These are phyloP conservation scores for Trichosurus vulpecula DNA, from an alignment of 2,797 vertebrate genomes.

Conservation along the genomic window DNA sequence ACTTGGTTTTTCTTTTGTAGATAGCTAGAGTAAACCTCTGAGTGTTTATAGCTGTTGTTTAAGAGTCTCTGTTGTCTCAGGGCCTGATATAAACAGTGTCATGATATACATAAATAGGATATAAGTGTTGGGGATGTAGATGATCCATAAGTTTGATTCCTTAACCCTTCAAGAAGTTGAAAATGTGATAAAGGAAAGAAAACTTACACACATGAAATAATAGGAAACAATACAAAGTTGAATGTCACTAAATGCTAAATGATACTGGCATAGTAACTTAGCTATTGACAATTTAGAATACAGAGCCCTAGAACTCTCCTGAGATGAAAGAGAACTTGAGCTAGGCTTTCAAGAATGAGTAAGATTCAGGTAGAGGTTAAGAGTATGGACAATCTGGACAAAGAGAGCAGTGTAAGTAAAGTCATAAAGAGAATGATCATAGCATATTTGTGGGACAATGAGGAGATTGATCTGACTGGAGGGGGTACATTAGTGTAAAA, in stretches of 20 bases:
- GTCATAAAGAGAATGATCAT: neutral
- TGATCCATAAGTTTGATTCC: neutral
- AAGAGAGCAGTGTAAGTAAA: neutral
- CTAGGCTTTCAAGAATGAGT: neutral
- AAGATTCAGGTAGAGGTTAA: neutral
- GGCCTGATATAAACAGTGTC: neutral
- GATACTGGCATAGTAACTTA: neutral
- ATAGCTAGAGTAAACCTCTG: neutral
- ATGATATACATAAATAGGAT: neutral
- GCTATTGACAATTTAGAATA: neutral
- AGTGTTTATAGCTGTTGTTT: neutral
- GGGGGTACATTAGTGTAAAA: neutral
- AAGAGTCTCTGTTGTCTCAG: neutral
- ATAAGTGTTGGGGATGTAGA: neutral
- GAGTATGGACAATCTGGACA: neutral
- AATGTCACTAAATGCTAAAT: constrained; percentile 46
- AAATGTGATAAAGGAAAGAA: neutral
- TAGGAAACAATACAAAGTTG: constrained; percentile 12
- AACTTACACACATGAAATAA: neutral
- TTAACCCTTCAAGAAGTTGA: neutral
- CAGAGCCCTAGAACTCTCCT: neutral
- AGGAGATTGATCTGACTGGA: constrained; percentile 10
- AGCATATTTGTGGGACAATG: neutral
- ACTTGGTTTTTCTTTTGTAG: neutral
- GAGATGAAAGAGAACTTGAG: neutral